Evolutionary conservation across 2,888 invertebrate species (phyloP).

Genomic region (Melanargia galathea): DNA sequence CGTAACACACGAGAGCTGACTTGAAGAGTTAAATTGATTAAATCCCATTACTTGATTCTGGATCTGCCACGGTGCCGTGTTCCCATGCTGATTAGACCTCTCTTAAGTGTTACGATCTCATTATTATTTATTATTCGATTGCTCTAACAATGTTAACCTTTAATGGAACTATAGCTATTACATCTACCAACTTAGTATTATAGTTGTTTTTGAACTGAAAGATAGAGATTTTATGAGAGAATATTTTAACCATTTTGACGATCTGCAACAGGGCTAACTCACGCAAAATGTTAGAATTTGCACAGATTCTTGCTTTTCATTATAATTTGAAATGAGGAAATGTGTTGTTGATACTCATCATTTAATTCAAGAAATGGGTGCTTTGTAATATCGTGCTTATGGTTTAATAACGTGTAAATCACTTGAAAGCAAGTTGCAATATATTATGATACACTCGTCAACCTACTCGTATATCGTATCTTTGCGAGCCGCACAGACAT

Average conservation of each 20-base stretch:
- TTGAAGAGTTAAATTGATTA: constrained; percentile 38
- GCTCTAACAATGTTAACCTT: not conserved
- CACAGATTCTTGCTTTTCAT: no score
- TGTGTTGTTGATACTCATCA: no score
- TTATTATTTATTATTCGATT: constrained; percentile 5
- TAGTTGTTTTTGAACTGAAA: not conserved
- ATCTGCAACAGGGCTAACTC: no score
- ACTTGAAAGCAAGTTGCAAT: constrained; percentile 7
- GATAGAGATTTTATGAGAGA: not conserved
- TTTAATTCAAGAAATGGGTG: no score
- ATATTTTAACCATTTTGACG: not conserved
- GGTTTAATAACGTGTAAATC: not conserved
- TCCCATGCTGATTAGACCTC: constrained; percentile 16
- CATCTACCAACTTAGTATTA: not conserved
- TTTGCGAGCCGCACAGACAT: constrained; percentile 2
- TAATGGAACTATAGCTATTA: not conserved
- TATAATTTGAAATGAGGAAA: no score
- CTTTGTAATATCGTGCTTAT: not conserved
- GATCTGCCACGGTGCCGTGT: constrained; percentile 26
- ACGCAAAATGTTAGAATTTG: no score
- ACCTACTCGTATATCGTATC: not conserved
- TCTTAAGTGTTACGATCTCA: not conserved
- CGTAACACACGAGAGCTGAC: constrained; percentile 33
- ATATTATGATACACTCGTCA: constrained; percentile 10
- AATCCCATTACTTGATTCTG: constrained; percentile 31